phyloP scores from a whole-genome alignment of 2,888 invertebrate genomes.

The Apotomis turbidana region DNA sequence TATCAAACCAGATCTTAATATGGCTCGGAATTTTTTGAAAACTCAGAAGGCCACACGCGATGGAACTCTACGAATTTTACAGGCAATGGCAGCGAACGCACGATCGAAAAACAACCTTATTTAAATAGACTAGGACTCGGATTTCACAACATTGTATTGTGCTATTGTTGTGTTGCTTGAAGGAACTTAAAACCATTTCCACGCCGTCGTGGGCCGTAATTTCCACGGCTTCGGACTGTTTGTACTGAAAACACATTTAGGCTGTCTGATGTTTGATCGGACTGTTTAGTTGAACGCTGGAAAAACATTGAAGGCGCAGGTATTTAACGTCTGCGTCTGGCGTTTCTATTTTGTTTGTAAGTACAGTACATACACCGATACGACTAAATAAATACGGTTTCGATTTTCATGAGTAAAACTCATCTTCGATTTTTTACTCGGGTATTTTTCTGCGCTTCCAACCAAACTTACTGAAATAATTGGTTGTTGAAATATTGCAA shows the following conservation, averaged over 20 bases:
- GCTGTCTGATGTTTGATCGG: slow-evolving; percentile 68
- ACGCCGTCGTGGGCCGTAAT: slow-evolving; percentile 53
- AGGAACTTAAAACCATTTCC: slow-evolving; percentile 66
- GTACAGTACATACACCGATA: slow-evolving; percentile 2
- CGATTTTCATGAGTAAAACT: neutral
- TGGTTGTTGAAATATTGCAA: too few relatives aligned
- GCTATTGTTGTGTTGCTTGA: slow-evolving; percentile 54
- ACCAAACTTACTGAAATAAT: too few relatives aligned
- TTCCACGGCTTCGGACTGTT: slow-evolving; percentile 60
- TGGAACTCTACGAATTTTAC: slow-evolving; percentile 37
- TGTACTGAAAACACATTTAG: slow-evolving; percentile 77
- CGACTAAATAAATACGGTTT: neutral
- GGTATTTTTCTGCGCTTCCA: too few relatives aligned
- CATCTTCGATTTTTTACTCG: too few relatives aligned
- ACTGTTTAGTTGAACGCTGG: slow-evolving; percentile 67
- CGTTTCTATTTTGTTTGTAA: slow-evolving; percentile 31
- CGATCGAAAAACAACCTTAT: neutral
- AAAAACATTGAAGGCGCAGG: slow-evolving; percentile 60
- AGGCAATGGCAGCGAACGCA: neutral
- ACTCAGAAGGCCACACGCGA: slow-evolving; percentile 57
- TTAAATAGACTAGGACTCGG: neutral
- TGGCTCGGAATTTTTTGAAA: neutral
- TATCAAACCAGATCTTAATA: too few relatives aligned
- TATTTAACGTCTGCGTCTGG: slow-evolving; percentile 28
- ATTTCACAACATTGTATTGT: neutral